Evolutionary conservation across 1,140 invertebrate species (phyloP).

Genomic region (Drosophila santomea): DNA sequence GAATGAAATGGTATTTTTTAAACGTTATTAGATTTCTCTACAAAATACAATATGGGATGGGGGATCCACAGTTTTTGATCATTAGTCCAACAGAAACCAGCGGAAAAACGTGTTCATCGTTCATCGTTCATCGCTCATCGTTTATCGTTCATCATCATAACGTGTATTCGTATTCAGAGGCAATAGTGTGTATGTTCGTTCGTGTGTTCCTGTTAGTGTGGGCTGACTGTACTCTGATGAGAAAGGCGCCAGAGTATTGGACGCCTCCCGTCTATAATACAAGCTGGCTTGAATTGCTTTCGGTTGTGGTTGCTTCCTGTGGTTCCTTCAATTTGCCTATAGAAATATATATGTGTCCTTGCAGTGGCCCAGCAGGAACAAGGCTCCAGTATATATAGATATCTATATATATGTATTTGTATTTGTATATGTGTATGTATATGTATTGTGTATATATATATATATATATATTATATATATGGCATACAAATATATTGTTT

Average conservation of each 20-base stretch:
- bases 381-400: conserved; percentile 26
- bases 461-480: conserved; percentile 35
- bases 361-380: conserved; percentile 37
- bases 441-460: conserved; percentile 32
- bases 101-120: conserved; percentile 1
- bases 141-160: conserved; percentile 6
- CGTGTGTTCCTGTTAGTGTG: conserved; percentile 21
- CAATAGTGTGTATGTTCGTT: conserved; percentile 34
- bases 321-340: conserved; percentile 41
- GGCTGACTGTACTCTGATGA: conserved; percentile 38
- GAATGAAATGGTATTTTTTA: neutral
- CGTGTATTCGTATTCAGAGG: conserved; percentile 22
- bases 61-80: neutral
- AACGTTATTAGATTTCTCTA: conserved; percentile 1
- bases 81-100: neutral
- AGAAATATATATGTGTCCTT: conserved; percentile 61
- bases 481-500: conserved; percentile 68
- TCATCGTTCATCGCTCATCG: no score
- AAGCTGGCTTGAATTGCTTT: conserved; percentile 36
- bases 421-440: conserved; percentile 18
- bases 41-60: neutral
- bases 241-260: neutral
- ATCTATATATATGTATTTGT: conserved; percentile 19
- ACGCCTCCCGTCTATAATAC: conserved; percentile 38
- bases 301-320: conserved; percentile 27